Percentiles rank a stretch among this genome's conserved stretches.
These are phyloP conservation scores for Brachyptera putata DNA, from an alignment of 2,888 invertebrate genomes.

Conservation along the genomic window DNA sequence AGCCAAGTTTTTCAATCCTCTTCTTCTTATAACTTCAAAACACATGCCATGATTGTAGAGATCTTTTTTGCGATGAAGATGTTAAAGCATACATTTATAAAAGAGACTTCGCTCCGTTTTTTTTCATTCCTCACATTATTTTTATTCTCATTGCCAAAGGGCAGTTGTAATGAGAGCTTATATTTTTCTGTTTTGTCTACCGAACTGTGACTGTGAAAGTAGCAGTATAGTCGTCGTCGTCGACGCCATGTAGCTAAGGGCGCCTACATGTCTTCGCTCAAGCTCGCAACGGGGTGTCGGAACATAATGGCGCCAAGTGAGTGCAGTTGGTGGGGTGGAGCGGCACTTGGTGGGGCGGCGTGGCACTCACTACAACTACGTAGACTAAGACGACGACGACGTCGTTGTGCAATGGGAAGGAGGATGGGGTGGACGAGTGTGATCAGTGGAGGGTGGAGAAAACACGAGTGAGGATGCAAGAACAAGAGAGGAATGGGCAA, in stretches of 20 bases:
- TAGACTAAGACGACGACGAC: neutral
- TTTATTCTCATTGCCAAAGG: neutral
- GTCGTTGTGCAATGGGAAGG: too few relatives aligned
- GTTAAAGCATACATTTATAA: too few relatives aligned
- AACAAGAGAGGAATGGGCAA: neutral
- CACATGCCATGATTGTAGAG: too few relatives aligned
- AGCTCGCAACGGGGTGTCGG: conserved; percentile 11
- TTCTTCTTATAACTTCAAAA: too few relatives aligned
- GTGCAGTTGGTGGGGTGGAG: neutral
- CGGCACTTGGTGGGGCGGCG: neutral
- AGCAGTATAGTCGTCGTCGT: neutral
- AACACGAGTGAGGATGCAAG: neutral
- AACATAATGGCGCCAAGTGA: conserved; percentile 5
- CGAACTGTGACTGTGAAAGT: neutral
- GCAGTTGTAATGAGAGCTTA: conserved; percentile 11
- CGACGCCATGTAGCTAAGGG: conserved; percentile 1
- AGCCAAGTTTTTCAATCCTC: too few relatives aligned
- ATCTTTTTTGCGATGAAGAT: too few relatives aligned
- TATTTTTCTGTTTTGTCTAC: neutral
- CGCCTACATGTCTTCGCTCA: conserved; percentile 2
- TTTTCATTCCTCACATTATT: too few relatives aligned
- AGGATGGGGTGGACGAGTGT: too few relatives aligned
- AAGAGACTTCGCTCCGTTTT: too few relatives aligned
- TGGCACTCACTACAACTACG: neutral
- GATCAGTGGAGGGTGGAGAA: neutral